Percentiles rank a stretch among this genome's conserved stretches.
phyloP scores from a whole-genome alignment of 2,113 vertebrate species.

The Pterophyllum scalare region DNA sequence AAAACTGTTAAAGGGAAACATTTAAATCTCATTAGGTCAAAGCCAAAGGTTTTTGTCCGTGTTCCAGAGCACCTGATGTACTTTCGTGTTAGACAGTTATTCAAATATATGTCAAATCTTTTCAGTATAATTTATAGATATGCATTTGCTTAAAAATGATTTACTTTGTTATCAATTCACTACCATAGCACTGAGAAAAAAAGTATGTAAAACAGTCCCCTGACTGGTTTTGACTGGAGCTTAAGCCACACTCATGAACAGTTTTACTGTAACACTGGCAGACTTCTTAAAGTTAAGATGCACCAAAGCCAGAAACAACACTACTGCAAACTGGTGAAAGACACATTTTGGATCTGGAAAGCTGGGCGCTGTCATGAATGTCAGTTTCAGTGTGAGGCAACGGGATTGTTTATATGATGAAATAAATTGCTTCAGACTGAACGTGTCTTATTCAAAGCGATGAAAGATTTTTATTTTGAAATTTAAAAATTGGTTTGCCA shows the following conservation, averaged over 20 bases:
- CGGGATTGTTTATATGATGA: not conserved
- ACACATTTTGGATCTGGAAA: constrained; percentile 9
- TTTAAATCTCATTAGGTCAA: constrained; percentile 36
- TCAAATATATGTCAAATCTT: constrained; percentile 13
- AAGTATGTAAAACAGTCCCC: constrained; percentile 35
- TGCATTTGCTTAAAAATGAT: not conserved
- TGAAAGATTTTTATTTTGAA: constrained; percentile 13
- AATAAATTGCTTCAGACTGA: constrained; percentile 15
- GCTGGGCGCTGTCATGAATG: not conserved
- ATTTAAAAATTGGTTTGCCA: constrained; percentile 23
- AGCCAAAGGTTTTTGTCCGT: not conserved
- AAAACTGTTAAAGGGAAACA: constrained; percentile 20
- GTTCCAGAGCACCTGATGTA: constrained; percentile 24
- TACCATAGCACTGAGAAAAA: constrained; percentile 11
- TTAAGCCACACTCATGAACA: constrained; percentile 39
- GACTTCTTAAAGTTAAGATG: constrained; percentile 33
- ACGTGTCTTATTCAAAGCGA: not conserved
- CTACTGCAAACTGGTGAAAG: constrained; percentile 17
- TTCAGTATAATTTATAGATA: not conserved
- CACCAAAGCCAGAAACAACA: constrained; percentile 53
- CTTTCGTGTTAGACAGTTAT: constrained; percentile 3
- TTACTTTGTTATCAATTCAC: not conserved
- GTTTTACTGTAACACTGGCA: constrained; percentile 20
- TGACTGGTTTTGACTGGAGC: constrained; percentile 53
- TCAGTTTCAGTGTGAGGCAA: not conserved